Conservation (phyloP, 2,113 vertebrate genomes). For the Murina feae region DNA sequence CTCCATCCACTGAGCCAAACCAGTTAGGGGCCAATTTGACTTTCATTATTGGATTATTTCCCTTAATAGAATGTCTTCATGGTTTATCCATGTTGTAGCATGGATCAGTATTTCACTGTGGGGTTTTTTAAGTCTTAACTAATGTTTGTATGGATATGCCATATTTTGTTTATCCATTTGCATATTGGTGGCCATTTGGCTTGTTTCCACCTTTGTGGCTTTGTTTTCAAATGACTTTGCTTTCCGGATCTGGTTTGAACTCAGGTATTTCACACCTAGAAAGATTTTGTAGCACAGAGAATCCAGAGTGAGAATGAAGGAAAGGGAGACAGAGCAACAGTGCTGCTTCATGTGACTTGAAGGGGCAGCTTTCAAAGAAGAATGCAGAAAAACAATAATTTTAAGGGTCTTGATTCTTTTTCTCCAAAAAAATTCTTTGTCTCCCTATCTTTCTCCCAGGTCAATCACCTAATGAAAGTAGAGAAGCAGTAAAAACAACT, state of each 20-base stretch:
- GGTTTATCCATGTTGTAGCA: background rate
- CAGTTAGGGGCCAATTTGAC: no score
- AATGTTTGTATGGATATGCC: background rate
- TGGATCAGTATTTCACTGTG: background rate
- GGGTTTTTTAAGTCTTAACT: background rate
- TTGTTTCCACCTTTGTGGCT: background rate
- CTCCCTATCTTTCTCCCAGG: background rate
- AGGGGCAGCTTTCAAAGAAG: background rate
- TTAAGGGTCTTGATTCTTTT: background rate
- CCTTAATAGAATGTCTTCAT: background rate
- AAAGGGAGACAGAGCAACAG: background rate
- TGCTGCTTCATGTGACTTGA: background rate
- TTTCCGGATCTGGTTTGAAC: background rate
- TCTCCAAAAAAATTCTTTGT: background rate
- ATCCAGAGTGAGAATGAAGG: background rate
- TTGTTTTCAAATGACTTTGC: conserved; percentile 4
- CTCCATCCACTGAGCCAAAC: no score
- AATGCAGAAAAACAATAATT: background rate
- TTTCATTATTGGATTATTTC: background rate
- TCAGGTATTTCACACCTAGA: background rate
- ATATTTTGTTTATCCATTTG: background rate
- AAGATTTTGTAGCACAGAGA: background rate
- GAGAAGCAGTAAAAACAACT: background rate
- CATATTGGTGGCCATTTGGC: background rate
- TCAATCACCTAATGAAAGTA: background rate